phyloP scores from a whole-genome alignment of 1,140 invertebrate genomes.

The Tribolium castaneum region DNA sequence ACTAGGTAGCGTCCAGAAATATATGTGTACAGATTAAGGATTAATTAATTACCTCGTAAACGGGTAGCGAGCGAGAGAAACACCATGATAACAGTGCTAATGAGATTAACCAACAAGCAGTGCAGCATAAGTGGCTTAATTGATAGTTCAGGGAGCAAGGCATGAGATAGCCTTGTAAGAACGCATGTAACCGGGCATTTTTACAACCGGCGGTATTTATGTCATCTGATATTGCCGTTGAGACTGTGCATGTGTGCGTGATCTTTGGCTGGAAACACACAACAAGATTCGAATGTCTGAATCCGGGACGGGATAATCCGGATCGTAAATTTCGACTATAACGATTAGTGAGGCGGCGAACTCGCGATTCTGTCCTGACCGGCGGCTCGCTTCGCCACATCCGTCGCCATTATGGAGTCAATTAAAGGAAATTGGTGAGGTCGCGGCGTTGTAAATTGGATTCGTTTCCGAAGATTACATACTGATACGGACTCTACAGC shows the following conservation, averaged over 20 bases:
- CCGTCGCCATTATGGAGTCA: constrained; percentile 55
- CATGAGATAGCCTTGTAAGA: constrained; percentile 58
- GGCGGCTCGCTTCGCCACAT: constrained; percentile 44
- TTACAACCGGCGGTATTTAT: constrained; percentile 54
- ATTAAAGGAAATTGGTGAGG: constrained; percentile 55
- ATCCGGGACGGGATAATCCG: constrained; percentile 18
- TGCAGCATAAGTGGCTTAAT: constrained; percentile 55
- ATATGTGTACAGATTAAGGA: constrained; percentile 58
- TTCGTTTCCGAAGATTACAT: constrained; percentile 54
- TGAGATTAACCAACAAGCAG: constrained; percentile 59
- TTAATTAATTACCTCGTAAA: constrained; percentile 61
- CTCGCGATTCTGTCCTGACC: constrained; percentile 33
- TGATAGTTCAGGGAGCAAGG: constrained; percentile 55
- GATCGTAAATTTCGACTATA: constrained; percentile 37
- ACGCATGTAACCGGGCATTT: constrained; percentile 53
- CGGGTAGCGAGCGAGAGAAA: constrained; percentile 58
- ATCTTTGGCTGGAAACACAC: neutral
- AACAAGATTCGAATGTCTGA: constrained; percentile 11
- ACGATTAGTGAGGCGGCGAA: constrained; percentile 45
- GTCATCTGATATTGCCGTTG: constrained; percentile 52
- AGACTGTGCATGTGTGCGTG: constrained; percentile 19
- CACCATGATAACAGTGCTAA: constrained; percentile 59
- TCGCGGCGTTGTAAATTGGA: constrained; percentile 54
- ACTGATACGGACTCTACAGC: constrained; percentile 46
- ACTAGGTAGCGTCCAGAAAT: constrained; percentile 49